phyloP scores from a whole-genome alignment of 1,140 invertebrate genomes.

The Megalopta genalis region DNA sequence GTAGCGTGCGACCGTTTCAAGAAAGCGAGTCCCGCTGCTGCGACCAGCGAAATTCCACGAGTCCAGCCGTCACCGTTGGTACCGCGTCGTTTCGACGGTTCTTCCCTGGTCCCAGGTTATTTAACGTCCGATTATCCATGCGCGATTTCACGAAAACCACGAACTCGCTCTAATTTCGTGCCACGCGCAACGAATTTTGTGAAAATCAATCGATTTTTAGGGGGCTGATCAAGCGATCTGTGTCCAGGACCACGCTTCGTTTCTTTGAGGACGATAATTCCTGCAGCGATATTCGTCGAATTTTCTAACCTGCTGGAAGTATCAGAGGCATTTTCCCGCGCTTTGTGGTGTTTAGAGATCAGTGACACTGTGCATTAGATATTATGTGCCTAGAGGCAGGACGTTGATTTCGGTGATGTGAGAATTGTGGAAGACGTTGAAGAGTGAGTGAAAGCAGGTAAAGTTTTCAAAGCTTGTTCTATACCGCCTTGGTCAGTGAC shows the following conservation, averaged over 20 bases:
- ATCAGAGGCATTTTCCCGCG: not conserved
- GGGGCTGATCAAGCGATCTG: too few species aligned
- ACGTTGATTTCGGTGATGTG: not conserved
- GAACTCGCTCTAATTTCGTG: not conserved
- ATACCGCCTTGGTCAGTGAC: too few species aligned
- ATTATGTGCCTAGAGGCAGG: not conserved
- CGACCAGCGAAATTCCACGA: conserved; percentile 70
- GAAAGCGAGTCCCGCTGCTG: conserved; percentile 67
- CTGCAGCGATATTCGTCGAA: too few species aligned
- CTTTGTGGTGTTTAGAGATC: not conserved
- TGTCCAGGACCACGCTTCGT: too few species aligned
- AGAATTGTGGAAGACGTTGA: not conserved
- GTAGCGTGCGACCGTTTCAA: conserved; percentile 77
- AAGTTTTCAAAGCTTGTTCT: not conserved
- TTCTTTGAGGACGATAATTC: too few species aligned
- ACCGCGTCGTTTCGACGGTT: conserved; percentile 37
- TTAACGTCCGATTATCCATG: not conserved
- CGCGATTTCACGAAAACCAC: not conserved
- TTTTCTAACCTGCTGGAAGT: not conserved
- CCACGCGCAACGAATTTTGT: too few species aligned
- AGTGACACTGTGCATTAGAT: not conserved
- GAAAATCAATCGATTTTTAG: too few species aligned
- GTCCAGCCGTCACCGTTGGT: conserved; percentile 13
- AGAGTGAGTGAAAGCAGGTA: not conserved
- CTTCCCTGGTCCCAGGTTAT: not conserved